phyloP scores from a whole-genome alignment of 2,888 invertebrate genomes.

The Adelognathus sp. region DNA sequence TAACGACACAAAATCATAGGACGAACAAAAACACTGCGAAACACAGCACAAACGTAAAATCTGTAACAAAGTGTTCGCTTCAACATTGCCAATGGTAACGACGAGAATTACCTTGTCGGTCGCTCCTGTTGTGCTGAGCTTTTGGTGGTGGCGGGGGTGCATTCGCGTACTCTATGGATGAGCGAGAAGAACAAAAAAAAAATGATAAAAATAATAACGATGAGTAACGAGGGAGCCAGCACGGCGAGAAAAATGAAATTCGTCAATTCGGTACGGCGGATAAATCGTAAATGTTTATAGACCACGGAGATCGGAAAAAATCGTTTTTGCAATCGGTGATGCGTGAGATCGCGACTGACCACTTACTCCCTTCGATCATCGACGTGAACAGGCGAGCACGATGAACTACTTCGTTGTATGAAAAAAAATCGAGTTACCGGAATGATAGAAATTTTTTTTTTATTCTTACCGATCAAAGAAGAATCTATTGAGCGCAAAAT shows the following conservation, averaged over 20 bases:
- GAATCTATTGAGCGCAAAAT: background rate
- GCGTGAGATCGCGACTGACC: constrained; percentile 23
- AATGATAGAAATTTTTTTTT: background rate
- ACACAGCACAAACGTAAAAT: background rate
- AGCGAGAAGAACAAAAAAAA: constrained; percentile 64
- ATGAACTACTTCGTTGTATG: background rate
- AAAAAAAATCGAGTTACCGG: background rate
- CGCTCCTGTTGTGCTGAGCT: constrained; percentile 79
- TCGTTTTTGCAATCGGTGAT: constrained; percentile 15
- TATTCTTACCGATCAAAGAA: background rate
- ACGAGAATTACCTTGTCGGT: constrained; percentile 77
- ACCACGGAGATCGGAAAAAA: background rate
- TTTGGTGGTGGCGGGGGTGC: constrained; percentile 80
- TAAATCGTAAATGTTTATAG: background rate
- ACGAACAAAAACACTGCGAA: background rate
- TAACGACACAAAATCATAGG: background rate
- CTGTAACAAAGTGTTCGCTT: constrained; percentile 24
- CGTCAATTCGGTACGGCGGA: constrained; percentile 2
- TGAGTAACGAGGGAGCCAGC: constrained; percentile 18
- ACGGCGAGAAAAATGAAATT: too few species aligned
- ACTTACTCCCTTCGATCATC: constrained; percentile 49
- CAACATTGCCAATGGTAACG: constrained; percentile 37
- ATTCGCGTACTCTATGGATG: constrained; percentile 79
- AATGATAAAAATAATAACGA: constrained; percentile 60
- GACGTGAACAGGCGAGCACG: constrained; percentile 42